Conservation (phyloP, 2,888 invertebrate species). For the Lacanobia wlatinum region DNA sequence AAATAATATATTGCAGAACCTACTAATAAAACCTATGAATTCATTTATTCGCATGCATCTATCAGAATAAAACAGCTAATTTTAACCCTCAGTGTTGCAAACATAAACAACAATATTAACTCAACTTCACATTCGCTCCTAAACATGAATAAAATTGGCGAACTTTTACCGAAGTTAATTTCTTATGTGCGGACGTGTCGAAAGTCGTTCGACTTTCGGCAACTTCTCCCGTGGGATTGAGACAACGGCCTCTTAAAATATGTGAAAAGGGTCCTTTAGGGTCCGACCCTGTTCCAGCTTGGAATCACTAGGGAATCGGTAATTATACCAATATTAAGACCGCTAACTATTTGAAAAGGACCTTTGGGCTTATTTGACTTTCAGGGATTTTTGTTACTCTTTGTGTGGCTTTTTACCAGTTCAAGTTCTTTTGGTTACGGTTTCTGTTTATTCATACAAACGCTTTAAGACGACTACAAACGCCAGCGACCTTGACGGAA, state of each 20-base stretch:
- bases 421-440: not conserved
- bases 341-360: constrained; percentile 12
- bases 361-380: constrained; percentile 7
- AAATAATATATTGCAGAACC: too few relatives aligned
- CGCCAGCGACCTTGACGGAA: too few relatives aligned
- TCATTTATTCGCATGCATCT: not conserved
- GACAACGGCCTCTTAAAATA: constrained; percentile 35
- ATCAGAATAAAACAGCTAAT: not conserved
- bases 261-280: constrained; percentile 38
- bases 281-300: constrained; percentile 2
- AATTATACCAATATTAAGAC: constrained; percentile 48
- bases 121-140: constrained; percentile 6
- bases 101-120: constrained; percentile 10
- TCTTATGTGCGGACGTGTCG: constrained; percentile 36
- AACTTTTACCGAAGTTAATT: constrained; percentile 51
- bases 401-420: not conserved
- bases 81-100: not conserved
- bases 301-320: not conserved
- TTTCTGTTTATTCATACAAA: not conserved
- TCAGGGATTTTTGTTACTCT: constrained; percentile 8
- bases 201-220: constrained; percentile 29
- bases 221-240: constrained; percentile 48
- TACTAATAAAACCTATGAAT: not conserved
- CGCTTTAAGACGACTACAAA: too few relatives aligned
- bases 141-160: constrained; percentile 44